Conservation (phyloP, 2,888 invertebrate species). For the Monochamus alternatus region DNA sequence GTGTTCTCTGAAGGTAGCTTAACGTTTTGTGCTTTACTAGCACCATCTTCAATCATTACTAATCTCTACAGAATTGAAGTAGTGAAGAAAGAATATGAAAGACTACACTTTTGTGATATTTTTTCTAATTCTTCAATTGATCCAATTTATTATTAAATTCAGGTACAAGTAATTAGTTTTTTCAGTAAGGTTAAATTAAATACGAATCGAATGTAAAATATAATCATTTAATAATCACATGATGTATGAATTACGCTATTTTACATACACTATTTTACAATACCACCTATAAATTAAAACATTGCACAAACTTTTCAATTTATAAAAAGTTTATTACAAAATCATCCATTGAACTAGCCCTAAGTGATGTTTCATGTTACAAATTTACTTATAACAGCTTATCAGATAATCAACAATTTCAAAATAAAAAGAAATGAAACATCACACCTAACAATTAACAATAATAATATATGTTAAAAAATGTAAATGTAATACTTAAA, state of each 20-base stretch:
- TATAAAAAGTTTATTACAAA: conserved; percentile 33
- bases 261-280: conserved; percentile 27
- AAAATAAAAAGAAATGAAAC: conserved; percentile 26
- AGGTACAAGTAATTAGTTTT: too few relatives aligned
- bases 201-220: conserved; percentile 25
- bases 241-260: conserved; percentile 31
- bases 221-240: conserved; percentile 31
- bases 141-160: too few relatives aligned
- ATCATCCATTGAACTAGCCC: neutral
- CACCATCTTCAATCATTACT: too few relatives aligned
- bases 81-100: too few relatives aligned
- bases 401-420: conserved; percentile 1
- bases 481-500: conserved; percentile 26
- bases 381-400: neutral
- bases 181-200: too few relatives aligned
- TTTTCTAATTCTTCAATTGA: too few relatives aligned
- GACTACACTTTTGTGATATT: too few relatives aligned
- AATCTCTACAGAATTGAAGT: too few relatives aligned
- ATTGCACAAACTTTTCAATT: conserved; percentile 36
- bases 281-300: conserved; percentile 34
- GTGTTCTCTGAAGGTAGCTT: too few relatives aligned
- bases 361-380: conserved; percentile 31
- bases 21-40: too few relatives aligned
- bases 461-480: conserved; percentile 20
- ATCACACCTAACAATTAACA: conserved; percentile 5